These are phyloP conservation scores for Callopanchax toddi DNA, from an alignment of 2,113 vertebrate species.

Conservation along the genomic window DNA sequence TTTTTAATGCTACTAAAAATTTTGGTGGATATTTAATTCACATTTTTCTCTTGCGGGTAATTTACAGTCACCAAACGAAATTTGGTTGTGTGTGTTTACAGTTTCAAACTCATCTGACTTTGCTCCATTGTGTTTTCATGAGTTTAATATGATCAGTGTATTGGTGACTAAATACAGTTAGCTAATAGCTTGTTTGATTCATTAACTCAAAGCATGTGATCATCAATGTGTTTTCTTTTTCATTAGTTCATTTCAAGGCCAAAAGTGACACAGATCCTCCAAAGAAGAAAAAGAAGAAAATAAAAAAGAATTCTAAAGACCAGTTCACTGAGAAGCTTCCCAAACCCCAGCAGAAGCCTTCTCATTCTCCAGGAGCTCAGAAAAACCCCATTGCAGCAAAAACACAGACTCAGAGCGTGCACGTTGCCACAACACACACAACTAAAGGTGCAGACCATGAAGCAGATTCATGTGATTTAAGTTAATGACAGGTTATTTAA, in stretches of 20 bases:
- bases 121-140: not conserved
- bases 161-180: too few relatives aligned
- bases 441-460: constrained; percentile 49
- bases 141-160: not conserved
- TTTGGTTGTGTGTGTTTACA: too few relatives aligned
- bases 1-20: too few relatives aligned
- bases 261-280: constrained; percentile 57
- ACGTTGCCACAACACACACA: constrained; percentile 8
- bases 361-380: constrained; percentile 9
- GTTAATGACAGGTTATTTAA: not conserved
- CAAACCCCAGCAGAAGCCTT: constrained; percentile 44
- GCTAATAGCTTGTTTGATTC: too few relatives aligned
- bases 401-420: constrained; percentile 11
- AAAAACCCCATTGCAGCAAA: constrained; percentile 17
- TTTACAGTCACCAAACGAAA: too few relatives aligned
- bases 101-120: not conserved
- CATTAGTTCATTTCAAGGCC: constrained; percentile 61
- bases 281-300: constrained; percentile 84
- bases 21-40: too few relatives aligned
- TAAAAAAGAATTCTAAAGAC: constrained; percentile 65
- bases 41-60: too few relatives aligned
- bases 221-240: not conserved
- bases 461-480: rapidly evolving
- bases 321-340: constrained; percentile 37
- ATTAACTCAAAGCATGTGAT: not conserved